Evolutionary conservation across 2,113 vertebrate genomes (phyloP).

Genomic region (Laticauda laticaudata): DNA sequence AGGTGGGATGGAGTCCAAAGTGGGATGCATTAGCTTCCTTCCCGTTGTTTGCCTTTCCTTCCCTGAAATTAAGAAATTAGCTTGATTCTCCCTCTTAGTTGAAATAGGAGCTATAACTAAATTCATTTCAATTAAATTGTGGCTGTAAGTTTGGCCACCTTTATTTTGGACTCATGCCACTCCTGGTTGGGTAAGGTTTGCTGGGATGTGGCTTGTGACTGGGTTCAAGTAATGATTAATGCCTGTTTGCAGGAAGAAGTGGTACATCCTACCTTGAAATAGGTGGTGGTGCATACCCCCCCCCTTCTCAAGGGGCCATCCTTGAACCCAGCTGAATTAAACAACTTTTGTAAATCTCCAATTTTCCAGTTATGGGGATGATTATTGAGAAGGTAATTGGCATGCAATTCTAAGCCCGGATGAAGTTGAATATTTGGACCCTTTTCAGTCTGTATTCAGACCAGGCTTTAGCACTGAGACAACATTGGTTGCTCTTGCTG

Average conservation of each 20-base stretch:
- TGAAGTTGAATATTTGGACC: not conserved
- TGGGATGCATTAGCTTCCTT: not conserved
- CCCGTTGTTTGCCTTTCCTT: not conserved
- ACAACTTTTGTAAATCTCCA: not conserved
- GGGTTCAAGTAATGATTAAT: not conserved
- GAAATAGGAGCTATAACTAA: not conserved
- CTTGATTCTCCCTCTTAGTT: not conserved
- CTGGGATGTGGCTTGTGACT: not conserved
- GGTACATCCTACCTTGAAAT: not conserved
- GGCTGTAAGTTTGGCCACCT: not conserved
- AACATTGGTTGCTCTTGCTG: not conserved
- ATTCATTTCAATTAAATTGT: not conserved
- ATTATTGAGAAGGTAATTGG: not conserved
- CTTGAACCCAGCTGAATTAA: not conserved
- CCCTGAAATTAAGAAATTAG: not conserved
- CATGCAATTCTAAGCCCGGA: not conserved
- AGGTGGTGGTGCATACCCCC: not conserved
- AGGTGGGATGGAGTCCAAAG: not conserved
- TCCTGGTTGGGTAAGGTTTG: not conserved
- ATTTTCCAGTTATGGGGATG: not conserved
- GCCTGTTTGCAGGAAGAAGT: not conserved
- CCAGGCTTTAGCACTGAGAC: not conserved
- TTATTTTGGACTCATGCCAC: not conserved
- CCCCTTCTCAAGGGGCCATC: not conserved
- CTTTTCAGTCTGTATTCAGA: not conserved